Evolutionary conservation across 2,113 vertebrate genomes (phyloP), one percentile per base, ranked within the genome.

Genomic region (Gulo gulo): DNA sequence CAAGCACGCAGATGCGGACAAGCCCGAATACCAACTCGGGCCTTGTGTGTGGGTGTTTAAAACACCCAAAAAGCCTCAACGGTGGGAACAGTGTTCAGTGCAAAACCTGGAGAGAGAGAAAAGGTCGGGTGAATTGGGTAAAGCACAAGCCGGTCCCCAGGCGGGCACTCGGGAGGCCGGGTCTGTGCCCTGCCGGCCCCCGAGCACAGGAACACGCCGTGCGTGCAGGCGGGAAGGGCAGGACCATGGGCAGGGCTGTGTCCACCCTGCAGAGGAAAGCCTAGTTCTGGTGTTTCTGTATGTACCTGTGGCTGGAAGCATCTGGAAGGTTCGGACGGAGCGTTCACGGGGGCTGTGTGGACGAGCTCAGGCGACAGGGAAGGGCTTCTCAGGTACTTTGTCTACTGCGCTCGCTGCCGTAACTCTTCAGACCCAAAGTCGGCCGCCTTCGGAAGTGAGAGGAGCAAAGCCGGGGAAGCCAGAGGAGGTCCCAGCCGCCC

Each of bases 1-100:
- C 29, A 26, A 0, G 1, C 6, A 0, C 10, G 1, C 7, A 11
- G 23, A 18, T 7, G 12, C 2, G 11, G 59, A 24, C 0, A 1
- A 4, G 15, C 31, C 36, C 2, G 7, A n/a, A 9, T 1, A 8
- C 13, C 0, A 7, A 23, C 15, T 3, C 3, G 0, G n/a, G 12
- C 42, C 45, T 29, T 36, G 1, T 31, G 57, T 29, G 6, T 36
- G 34, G 57, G 8, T 7, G 15, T 26, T 20, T 45, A 47, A 47
- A 50, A 50, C 31, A 76, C 24, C 71, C 2, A 24, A 42, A 55
- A 57, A 71, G 16, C 4, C 1, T 23, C 15, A 59, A 11, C 7
- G 23, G 39, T 1, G 23, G 52, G 61, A 71, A 39, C 15, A 10
- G 13, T 69, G 39, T 71, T 50, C 26, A 47, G 59, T 31, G 47